phyloP scores from a whole-genome alignment of 2,888 invertebrate species.

The Helicoverpa assulta region DNA sequence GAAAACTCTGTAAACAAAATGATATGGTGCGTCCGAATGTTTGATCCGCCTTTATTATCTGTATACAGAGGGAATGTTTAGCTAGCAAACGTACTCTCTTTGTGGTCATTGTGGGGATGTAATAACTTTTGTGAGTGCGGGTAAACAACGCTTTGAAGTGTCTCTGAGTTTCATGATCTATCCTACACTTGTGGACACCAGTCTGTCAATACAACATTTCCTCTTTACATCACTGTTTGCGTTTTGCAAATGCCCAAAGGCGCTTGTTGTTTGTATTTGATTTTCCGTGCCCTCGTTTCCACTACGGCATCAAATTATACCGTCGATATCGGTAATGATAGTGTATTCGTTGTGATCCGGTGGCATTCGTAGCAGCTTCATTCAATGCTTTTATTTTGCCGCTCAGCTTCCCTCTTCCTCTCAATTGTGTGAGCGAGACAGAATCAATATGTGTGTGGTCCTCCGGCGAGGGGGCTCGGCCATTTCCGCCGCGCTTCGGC shows the following conservation, averaged over 20 bases:
- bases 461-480: constrained; percentile 76
- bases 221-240: constrained; percentile 3
- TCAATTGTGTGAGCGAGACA: constrained; percentile 78
- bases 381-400: constrained; percentile 87
- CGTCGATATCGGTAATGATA: constrained; percentile 68
- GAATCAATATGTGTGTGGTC: constrained; percentile 87
- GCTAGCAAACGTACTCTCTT: constrained; percentile 82
- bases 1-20: constrained; percentile 90
- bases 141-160: constrained; percentile 73
- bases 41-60: constrained; percentile 89
- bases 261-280: constrained; percentile 28
- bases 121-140: constrained; percentile 74
- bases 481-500: constrained; percentile 79
- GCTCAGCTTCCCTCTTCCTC: constrained; percentile 75
- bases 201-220: constrained; percentile 15
- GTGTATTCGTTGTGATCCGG: constrained; percentile 71
- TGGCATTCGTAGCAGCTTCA: constrained; percentile 79
- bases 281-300: constrained; percentile 56
- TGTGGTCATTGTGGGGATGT: constrained; percentile 80
- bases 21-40: constrained; percentile 88
- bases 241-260: constrained; percentile 15
- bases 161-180: constrained; percentile 30
- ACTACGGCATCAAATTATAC: constrained; percentile 64
- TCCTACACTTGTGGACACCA: constrained; percentile 11
- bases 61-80: constrained; percentile 85